Conservation (phyloP, 1,140 invertebrate species). For the Trialeurodes vaporariorum region DNA sequence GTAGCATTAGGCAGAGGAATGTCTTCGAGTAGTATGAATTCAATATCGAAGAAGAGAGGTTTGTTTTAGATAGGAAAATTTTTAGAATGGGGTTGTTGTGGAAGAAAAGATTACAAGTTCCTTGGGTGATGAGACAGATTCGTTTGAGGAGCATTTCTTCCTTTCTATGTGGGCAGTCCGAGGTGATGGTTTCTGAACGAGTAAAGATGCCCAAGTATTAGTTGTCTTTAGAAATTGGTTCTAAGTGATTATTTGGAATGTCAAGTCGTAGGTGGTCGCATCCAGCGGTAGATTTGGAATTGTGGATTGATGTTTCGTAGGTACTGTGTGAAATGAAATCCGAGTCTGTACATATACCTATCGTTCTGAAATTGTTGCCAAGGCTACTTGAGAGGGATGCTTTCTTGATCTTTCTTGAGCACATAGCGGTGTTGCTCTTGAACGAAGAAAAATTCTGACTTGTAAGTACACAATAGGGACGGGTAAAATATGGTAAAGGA, state of each 20-base stretch:
- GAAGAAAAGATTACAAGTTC: too few species aligned
- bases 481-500: neutral
- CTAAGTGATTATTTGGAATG: neutral
- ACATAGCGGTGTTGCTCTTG: neutral
- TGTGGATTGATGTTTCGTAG: neutral
- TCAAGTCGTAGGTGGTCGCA: neutral
- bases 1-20: too few species aligned
- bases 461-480: neutral
- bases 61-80: too few species aligned
- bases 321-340: neutral
- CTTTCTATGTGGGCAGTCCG: too few species aligned
- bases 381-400: neutral
- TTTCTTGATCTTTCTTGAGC: neutral
- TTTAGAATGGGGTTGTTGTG: too few species aligned
- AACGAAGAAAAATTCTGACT: neutral
- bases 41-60: too few species aligned
- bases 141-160: too few species aligned
- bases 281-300: neutral
- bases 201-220: neutral
- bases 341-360: neutral
- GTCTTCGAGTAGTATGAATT: too few species aligned
- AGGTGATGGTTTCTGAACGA: too few species aligned
- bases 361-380: neutral
- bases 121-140: too few species aligned
- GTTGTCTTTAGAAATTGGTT: conserved; percentile 2